A percentile compares a stretch with the other conserved stretches of the same genome.
Conservation (phyloP, 2,797 vertebrate genomes). For the Leptodactylus fallax region DNA sequence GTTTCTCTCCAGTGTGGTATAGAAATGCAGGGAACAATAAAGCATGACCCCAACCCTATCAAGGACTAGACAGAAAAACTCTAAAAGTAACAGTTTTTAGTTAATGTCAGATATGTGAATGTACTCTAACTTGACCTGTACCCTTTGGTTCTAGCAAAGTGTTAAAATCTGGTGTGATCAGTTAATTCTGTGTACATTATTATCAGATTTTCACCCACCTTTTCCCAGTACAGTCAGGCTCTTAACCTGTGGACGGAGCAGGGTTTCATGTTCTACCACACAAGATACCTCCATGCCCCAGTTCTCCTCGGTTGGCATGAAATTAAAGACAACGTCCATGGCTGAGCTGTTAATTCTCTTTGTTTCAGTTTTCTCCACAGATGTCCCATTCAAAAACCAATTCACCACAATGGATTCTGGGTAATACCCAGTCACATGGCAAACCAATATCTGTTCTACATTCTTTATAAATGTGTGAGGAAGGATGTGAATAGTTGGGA, state of each 20-base stretch:
- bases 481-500: constrained; percentile 13
- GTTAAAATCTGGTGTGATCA: background rate
- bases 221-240: background rate
- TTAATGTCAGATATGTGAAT: too few species aligned
- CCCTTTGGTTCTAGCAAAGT: background rate
- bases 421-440: constrained; percentile 29
- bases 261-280: constrained; percentile 28
- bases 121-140: background rate
- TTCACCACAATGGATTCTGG: constrained; percentile 52
- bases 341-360: constrained; percentile 25
- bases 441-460: constrained; percentile 10
- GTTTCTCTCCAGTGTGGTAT: too few species aligned
- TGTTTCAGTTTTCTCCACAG: background rate
- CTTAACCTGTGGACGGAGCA: background rate
- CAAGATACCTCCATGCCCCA: constrained; percentile 23
- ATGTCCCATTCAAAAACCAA: constrained; percentile 28
- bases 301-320: constrained; percentile 8
- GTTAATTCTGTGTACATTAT: background rate
- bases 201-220: background rate
- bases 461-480: background rate
- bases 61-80: too few species aligned
- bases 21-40: too few species aligned
- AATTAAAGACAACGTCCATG: background rate
- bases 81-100: too few species aligned
- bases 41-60: too few species aligned